Evolutionary conservation across 1,140 invertebrate genomes (phyloP).

Genomic region (Procambarus clarkii): DNA sequence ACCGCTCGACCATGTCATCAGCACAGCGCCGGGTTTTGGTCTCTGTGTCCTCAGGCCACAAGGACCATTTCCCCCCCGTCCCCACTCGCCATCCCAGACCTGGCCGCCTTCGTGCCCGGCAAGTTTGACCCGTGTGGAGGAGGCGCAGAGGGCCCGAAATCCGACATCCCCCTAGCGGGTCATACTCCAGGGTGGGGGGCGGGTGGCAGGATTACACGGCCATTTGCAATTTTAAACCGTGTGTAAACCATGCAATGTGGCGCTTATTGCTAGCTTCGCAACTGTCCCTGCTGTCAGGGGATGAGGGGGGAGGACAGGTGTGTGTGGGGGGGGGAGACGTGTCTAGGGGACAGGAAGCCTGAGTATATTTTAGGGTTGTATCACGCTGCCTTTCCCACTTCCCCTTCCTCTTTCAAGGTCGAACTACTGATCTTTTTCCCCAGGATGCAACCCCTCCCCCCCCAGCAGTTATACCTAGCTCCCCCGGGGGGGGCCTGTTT

Average conservation of each 20-base stretch:
- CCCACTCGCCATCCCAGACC: background rate
- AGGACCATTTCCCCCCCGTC: background rate
- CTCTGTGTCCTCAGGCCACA: background rate
- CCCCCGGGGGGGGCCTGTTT: no score
- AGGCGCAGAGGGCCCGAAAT: background rate
- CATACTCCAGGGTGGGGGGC: background rate
- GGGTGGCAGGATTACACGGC: background rate
- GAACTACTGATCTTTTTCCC: no score
- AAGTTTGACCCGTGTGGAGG: slow-evolving; percentile 3
- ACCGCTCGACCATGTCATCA: slow-evolving; percentile 24
- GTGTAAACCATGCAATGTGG: slow-evolving; percentile 25
- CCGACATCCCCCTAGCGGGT: background rate
- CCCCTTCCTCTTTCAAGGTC: no score
- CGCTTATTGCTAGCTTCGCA: slow-evolving; percentile 4
- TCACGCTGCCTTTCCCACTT: no score
- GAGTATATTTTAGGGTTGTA: no score
- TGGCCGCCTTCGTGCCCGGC: background rate
- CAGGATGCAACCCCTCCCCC: no score
- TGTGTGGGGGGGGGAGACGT: background rate
- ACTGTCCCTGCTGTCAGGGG: background rate
- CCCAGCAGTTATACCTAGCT: no score
- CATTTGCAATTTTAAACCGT: slow-evolving; percentile 26
- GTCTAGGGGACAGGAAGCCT: no score
- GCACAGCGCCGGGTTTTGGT: background rate
- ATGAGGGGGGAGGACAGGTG: background rate